Conservation (phyloP, 2,797 vertebrate species). For the Dermochelys coriacea region DNA sequence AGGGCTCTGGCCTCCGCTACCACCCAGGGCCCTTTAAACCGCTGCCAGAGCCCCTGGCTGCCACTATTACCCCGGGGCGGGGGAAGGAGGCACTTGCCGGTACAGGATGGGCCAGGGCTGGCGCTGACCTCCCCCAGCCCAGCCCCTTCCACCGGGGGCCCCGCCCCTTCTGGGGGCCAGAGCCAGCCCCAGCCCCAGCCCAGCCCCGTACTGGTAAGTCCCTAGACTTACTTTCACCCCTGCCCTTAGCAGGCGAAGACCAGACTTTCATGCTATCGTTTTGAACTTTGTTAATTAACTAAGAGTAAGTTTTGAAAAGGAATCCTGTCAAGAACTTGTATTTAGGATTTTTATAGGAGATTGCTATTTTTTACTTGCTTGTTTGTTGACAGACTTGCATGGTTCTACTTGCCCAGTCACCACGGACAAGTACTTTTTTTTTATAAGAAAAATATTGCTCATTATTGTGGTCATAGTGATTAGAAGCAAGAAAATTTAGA, state of each 20-base stretch:
- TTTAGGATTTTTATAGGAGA: not conserved
- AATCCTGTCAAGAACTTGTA: not conserved
- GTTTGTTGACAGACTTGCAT: not conserved
- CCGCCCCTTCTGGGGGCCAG: no score
- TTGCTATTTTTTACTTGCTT: not conserved
- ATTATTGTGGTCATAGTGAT: not conserved
- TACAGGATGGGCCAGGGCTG: no score
- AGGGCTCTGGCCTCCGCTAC: no score
- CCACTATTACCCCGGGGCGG: no score
- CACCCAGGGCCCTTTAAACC: no score
- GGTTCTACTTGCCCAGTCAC: not conserved
- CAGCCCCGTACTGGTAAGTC: no score
- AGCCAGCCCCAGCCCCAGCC: no score
- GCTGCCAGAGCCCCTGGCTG: no score
- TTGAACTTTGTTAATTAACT: not conserved
- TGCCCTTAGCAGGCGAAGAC: not conserved
- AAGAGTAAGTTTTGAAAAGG: not conserved
- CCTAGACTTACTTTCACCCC: no score
- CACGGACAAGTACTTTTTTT: not conserved
- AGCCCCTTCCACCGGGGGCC: no score
- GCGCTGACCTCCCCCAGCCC: no score
- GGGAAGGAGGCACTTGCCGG: no score
- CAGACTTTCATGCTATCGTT: not conserved
- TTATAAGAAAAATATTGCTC: not conserved
- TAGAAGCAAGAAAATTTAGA: not conserved